phyloP scores from a whole-genome alignment of 2,113 vertebrate species.

The Elgaria multicarinata region DNA sequence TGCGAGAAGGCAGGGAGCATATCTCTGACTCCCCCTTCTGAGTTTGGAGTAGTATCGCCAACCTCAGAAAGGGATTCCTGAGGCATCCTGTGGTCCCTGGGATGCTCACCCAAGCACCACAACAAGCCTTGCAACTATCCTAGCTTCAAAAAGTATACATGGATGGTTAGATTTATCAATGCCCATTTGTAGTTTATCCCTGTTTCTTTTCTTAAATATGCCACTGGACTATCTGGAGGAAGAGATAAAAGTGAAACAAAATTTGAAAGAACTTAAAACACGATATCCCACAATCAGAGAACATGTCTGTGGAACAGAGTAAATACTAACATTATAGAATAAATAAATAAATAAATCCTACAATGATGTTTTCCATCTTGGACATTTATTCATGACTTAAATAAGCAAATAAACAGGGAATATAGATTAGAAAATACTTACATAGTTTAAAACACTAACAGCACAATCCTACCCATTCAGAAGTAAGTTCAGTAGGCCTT shows the following conservation, averaged over 20 bases:
- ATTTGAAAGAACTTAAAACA: background rate
- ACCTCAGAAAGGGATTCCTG: too few relatives aligned
- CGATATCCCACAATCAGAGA: background rate
- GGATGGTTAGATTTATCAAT: background rate
- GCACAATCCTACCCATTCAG: too few relatives aligned
- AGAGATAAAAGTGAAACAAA: background rate
- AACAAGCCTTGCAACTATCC: background rate
- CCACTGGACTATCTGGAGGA: background rate
- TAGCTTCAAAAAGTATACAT: background rate
- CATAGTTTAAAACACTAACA: too few relatives aligned
- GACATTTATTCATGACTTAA: background rate
- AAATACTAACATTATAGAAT: background rate
- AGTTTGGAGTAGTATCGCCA: too few relatives aligned
- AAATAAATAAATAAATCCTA: background rate
- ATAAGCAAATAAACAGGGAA: too few relatives aligned
- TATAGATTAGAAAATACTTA: too few relatives aligned
- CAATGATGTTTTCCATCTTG: background rate
- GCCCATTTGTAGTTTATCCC: background rate
- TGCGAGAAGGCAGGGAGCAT: too few relatives aligned
- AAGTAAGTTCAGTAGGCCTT: too few relatives aligned
- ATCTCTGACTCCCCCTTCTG: too few relatives aligned
- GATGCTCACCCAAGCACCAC: too few relatives aligned
- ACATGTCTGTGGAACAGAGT: background rate
- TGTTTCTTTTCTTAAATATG: too few relatives aligned
- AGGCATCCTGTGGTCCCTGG: too few relatives aligned